phyloP scores from a whole-genome alignment of 2,113 vertebrate species.

The Peromyscus maniculatus region DNA sequence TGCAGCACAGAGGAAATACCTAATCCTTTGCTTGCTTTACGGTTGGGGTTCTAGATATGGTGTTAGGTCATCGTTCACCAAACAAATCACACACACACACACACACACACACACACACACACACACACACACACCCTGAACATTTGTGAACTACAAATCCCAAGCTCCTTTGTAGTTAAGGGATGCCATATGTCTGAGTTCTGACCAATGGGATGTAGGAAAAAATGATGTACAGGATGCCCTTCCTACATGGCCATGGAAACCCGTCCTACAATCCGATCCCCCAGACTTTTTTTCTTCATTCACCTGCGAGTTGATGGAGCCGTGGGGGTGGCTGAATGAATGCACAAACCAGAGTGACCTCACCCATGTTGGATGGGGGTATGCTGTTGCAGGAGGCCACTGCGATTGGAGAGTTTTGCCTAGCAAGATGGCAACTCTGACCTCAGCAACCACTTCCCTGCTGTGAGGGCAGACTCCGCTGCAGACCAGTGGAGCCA shows the following conservation, averaged over 20 bases:
- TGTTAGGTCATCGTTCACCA: neutral
- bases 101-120: no score
- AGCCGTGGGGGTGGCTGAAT: neutral
- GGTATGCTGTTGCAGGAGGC: neutral
- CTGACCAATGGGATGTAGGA: neutral
- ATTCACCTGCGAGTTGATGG: neutral
- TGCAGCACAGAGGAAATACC: neutral
- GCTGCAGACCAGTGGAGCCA: neutral
- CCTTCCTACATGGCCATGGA: neutral
- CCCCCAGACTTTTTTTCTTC: no score
- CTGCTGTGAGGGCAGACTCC: neutral
- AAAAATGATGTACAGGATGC: rapidly evolving
- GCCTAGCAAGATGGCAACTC: neutral
- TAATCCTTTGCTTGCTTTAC: neutral
- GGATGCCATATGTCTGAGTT: neutral
- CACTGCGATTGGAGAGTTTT: no score
- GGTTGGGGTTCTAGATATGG: neutral
- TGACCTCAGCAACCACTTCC: neutral
- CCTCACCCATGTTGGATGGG: neutral
- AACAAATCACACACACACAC: neutral
- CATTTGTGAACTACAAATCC: neutral
- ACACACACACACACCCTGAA: no score
- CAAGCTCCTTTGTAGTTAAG: neutral
- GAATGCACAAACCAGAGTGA: neutral
- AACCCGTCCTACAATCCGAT: rapidly evolving